phyloP scores from a whole-genome alignment of 2,113 vertebrate genomes.

The Paramormyrops kingsleyae region DNA sequence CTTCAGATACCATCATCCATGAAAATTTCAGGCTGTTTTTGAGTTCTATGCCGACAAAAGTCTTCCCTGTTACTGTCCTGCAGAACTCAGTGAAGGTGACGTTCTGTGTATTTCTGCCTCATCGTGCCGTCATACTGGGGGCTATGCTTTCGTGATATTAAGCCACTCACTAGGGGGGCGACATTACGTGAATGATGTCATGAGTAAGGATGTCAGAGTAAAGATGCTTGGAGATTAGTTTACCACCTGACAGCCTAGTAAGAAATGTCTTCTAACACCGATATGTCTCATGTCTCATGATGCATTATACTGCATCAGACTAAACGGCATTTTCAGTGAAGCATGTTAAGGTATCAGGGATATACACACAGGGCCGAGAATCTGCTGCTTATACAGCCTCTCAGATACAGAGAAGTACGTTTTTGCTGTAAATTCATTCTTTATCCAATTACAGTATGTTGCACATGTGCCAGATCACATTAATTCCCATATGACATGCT shows the following conservation, averaged over 20 bases:
- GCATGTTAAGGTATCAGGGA: neutral
- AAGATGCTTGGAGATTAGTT: neutral
- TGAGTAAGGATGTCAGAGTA: neutral
- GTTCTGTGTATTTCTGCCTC: neutral
- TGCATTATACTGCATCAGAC: neutral
- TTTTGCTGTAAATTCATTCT: neutral
- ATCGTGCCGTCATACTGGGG: neutral
- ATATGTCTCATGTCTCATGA: neutral
- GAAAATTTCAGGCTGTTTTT: constrained; percentile 73
- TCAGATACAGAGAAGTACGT: neutral
- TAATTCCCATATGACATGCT: neutral
- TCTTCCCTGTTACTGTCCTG: constrained; percentile 74
- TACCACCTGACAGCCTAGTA: neutral
- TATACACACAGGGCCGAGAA: neutral
- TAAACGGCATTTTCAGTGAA: neutral
- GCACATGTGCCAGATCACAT: neutral
- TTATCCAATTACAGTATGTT: neutral
- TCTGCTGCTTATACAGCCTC: neutral
- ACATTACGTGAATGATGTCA: neutral
- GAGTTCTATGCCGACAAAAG: constrained; percentile 73
- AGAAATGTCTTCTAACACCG: neutral
- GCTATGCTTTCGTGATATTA: neutral
- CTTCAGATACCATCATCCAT: constrained; percentile 56
- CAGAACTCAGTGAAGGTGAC: constrained; percentile 78
- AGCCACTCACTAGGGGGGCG: neutral